Conservation (phyloP, 2,888 invertebrate species). For the Theretra japonica region DNA sequence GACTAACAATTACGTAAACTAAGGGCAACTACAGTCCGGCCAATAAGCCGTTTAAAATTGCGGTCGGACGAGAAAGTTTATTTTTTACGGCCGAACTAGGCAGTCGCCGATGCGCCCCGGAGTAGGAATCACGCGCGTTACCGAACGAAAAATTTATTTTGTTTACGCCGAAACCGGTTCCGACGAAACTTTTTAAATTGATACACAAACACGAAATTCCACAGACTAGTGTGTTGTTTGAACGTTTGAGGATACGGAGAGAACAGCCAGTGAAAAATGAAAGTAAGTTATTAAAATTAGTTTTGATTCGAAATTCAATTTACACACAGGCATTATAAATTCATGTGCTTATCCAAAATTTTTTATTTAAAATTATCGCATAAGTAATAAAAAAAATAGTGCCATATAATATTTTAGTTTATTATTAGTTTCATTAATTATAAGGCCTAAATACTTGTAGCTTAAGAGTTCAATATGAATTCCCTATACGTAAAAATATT, state of each 20-base stretch:
- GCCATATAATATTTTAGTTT: too few species aligned
- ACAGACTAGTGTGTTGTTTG: slow-evolving; percentile 39
- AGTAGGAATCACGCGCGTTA: slow-evolving; percentile 42
- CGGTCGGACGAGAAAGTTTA: slow-evolving; percentile 63
- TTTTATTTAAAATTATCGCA: too few species aligned
- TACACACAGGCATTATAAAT: not conserved
- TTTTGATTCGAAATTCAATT: not conserved
- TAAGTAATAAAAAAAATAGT: too few species aligned
- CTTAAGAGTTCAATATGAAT: too few species aligned
- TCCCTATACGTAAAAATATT: not conserved
- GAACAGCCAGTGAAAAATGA: slow-evolving; percentile 48
- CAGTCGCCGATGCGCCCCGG: slow-evolving; percentile 50
- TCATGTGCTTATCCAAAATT: not conserved
- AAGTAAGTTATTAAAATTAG: slow-evolving; percentile 46
- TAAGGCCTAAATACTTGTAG: too few species aligned
- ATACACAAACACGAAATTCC: slow-evolving; percentile 40
- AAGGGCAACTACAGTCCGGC: slow-evolving; percentile 32
- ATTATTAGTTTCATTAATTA: too few species aligned
- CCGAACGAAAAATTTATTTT: slow-evolving; percentile 13
- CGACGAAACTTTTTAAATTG: slow-evolving; percentile 36
- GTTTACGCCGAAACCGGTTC: slow-evolving; percentile 35
- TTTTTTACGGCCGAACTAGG: slow-evolving; percentile 46
- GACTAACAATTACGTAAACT: slow-evolving; percentile 29
- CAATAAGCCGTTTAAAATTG: slow-evolving; percentile 47
- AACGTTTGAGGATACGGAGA: slow-evolving; percentile 36